Base-by-base conservation (phyloP, 2,113 vertebrate species). In the Pavo muticus region DNA sequence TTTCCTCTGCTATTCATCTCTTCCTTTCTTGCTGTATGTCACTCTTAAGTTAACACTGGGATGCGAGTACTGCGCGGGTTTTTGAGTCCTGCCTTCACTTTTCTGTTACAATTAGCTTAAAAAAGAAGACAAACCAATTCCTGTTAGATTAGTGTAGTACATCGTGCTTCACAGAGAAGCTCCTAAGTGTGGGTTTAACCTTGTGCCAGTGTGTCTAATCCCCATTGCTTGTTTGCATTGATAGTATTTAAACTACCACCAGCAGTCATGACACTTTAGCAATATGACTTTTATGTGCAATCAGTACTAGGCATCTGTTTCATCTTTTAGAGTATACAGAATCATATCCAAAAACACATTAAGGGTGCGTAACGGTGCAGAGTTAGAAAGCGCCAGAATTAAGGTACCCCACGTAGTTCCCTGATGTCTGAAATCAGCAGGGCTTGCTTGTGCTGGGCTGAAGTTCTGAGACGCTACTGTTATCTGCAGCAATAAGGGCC, bases 171-270 rank as follows among this genome's bases (percentile, higher is more conserved):
- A 42, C 76, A 54, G 77, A 50, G 45, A 80, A 80, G 83, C 54
- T 80, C 86, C n/a, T 77, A 73, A 93, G 52, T 56, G 48, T 93
- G 84, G 82, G 72, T 96, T 94, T 95, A 78, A 90, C 95, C 64
- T 94, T 76, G 92, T 11, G 52, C 47, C 71, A 87, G 80, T 91
- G 60, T 77, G 64, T 75, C 94, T 93, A 88, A 90, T 95, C 47
- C 57, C 73, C 30, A 75, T 85, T 95, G 86, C 95, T 77, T 96
- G 84, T 91, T 94, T 96, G 84, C 76, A 45, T 77, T 52, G 78
- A 44, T 63, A 87, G 63, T 76, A 63, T 94, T 89, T 79, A 74
- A 94, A 61, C 61, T 68, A 74, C 89, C 74, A 88, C 72, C 74
- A 82, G 37, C 56, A 95, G 91, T 80, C 87, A 10, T 48, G 79